Base-by-base conservation (phyloP, 1,140 invertebrate species). In the Drosophila equinoxialis region DNA sequence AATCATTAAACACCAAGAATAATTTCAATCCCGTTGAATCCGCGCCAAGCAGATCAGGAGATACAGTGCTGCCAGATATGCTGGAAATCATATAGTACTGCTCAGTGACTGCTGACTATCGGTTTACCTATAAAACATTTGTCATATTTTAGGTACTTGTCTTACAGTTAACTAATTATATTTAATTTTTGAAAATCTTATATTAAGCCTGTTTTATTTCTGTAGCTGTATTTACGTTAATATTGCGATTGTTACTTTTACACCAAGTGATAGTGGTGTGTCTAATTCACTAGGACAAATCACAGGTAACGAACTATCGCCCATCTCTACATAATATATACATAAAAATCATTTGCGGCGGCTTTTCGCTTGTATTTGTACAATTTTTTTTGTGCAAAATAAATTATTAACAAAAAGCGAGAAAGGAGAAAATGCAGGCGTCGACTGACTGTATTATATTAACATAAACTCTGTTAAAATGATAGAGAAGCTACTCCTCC, bases 351-450 rank as follows among this genome's bases (percentile, higher is more conserved):
- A 51, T 51, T 51, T 51, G 45, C 45, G 45, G 45, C 45, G 45
- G 17, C 17, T 51, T 51, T 51, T 51, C 45, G 45, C 45, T 51
- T 48, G 45, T 48, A 48, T 48, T 48, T 48, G 45, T 48, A 48
- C 45, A 48, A 48, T 51, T 51, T 51, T 51, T 51, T 51, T 51
- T 51, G 45, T 51, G 45, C 45, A 51, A 51, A 51, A 51, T 51
- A 51, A 51, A 51, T 51, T 51, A 51, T 51, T 51, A 23, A 51
- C 45, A 51, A 51, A 23, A 23, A 51, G 10, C 37, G 37, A 39
- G 11, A 39, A 39, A 39, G 10, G 10, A 11, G 37, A 13, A 37
- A 37, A 13, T 39, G 37, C 37, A 39, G 37, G 11, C 11, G 37
- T 13, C 10, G 37, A 13, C 37, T 51, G 10, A 51, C 45, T 20